Evolutionary conservation across 2,888 invertebrate genomes (phyloP).

Genomic region (Sycophila texana): DNA sequence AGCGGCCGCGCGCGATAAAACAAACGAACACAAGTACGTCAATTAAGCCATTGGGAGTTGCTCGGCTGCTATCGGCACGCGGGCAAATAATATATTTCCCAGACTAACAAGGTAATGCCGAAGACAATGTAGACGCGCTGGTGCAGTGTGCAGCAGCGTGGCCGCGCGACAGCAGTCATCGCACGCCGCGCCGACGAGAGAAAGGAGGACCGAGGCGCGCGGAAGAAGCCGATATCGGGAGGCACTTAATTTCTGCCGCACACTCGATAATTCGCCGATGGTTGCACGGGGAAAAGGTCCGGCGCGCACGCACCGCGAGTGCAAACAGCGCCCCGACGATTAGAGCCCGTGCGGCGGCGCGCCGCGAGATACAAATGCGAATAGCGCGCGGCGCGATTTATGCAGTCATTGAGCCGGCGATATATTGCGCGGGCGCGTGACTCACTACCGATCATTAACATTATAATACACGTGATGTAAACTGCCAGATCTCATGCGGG

Average conservation of each 20-base stretch:
- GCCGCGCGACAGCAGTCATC: constrained; percentile 38
- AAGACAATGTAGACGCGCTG: constrained; percentile 42
- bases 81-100: constrained; percentile 36
- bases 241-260: constrained; percentile 24
- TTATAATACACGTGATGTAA: constrained; percentile 6
- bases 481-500: neutral
- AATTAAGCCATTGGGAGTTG: constrained; percentile 42
- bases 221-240: neutral
- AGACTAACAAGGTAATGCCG: constrained; percentile 48
- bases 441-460: constrained; percentile 13
- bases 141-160: neutral
- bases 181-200: neutral
- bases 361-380: neutral
- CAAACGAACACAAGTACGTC: constrained; percentile 20
- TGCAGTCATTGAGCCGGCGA: constrained; percentile 29
- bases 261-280: constrained; percentile 13
- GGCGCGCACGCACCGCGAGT: neutral
- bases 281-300: constrained; percentile 9
- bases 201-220: neutral
- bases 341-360: neutral
- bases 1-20: constrained; percentile 5
- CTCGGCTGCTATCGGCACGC: neutral
- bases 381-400: constrained; percentile 22
- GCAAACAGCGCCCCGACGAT: neutral
- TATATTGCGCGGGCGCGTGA: neutral